Percentiles rank a stretch among this genome's conserved stretches.
phyloP scores from a whole-genome alignment of 92 coral and sea anemone genomes.

The Heliopora coerulea region DNA sequence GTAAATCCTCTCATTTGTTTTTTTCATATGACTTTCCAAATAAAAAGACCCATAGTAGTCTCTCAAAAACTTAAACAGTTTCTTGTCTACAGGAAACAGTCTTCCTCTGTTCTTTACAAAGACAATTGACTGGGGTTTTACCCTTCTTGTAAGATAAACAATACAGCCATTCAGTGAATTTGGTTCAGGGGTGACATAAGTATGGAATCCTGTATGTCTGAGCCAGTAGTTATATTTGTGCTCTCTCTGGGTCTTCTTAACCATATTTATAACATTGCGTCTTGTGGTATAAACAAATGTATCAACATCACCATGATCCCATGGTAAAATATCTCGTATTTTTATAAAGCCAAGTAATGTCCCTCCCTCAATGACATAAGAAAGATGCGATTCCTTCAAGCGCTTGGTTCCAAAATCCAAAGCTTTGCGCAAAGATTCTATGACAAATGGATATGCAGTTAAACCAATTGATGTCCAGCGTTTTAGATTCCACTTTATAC shows the following conservation, averaged over 20 bases:
- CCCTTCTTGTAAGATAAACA: conserved; percentile 33
- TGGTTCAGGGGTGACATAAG: conserved; percentile 18
- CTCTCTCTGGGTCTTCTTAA: conserved; percentile 1
- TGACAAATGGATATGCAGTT: conserved; percentile 30
- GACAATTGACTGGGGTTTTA: conserved; percentile 22
- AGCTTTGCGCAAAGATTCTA: conserved; percentile 21
- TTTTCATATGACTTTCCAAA: conserved; percentile 23
- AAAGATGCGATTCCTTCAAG: conserved; percentile 23
- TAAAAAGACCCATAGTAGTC: conserved; percentile 24
- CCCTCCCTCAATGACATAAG: conserved; percentile 35
- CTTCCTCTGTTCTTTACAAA: conserved; percentile 10
- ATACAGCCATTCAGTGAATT: conserved; percentile 24
- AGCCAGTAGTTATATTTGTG: conserved; percentile 13
- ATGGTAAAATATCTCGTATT: conserved; percentile 33
- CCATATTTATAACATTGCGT: conserved; percentile 33
- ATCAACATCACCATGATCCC: conserved; percentile 40
- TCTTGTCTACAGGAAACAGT: conserved; percentile 25
- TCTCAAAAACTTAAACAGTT: conserved; percentile 20
- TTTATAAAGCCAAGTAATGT: conserved; percentile 30
- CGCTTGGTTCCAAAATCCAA: conserved; percentile 34
- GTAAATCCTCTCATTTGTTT: conserved; percentile 19
- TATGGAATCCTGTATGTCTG: conserved; percentile 30
- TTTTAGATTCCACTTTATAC: conserved; percentile 5
- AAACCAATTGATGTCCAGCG: conserved; percentile 1
- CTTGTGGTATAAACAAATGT: conserved; percentile 37